These are phyloP conservation scores for Istiophorus platypterus DNA, from an alignment of 2,113 vertebrate species.

Conservation along the genomic window DNA sequence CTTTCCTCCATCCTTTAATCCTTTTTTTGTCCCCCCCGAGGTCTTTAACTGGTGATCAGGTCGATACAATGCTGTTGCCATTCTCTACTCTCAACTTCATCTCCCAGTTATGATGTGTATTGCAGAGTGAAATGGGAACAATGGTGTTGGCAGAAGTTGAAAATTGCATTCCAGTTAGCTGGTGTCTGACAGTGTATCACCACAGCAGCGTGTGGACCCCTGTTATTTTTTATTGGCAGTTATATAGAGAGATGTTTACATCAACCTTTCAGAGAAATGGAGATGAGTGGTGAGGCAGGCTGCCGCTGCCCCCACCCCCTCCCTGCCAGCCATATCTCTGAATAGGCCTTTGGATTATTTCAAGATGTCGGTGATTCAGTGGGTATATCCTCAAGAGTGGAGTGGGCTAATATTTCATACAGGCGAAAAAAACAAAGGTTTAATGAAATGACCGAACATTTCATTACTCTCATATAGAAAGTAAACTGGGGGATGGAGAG, in stretches of 20 bases:
- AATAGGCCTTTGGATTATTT: conserved; percentile 17
- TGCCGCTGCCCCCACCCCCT: too few relatives aligned
- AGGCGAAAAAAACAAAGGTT: neutral
- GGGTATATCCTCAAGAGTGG: neutral
- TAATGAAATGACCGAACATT: neutral
- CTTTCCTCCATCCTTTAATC: conserved; percentile 46
- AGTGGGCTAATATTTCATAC: neutral
- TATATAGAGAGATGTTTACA: conserved; percentile 35
- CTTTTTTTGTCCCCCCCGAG: conserved; percentile 5
- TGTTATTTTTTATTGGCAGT: neutral
- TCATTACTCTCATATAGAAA: neutral
- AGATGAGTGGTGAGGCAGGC: conserved; percentile 14
- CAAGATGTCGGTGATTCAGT: conserved; percentile 32
- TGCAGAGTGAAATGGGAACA: neutral
- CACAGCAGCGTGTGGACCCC: neutral
- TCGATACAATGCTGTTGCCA: neutral
- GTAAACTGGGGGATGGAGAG: neutral
- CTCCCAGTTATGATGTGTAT: neutral
- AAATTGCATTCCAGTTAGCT: neutral
- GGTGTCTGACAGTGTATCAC: neutral
- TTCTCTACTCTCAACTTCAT: neutral
- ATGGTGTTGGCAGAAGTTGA: neutral
- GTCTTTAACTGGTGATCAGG: conserved; percentile 15
- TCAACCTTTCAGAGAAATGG: conserved; percentile 17
- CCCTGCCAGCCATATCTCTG: neutral